Evolutionary conservation across 92 coral and sea anemone genomes (phyloP), one percentile per base, ranked within the genome.

Genomic region (Phenganax subtilis): DNA sequence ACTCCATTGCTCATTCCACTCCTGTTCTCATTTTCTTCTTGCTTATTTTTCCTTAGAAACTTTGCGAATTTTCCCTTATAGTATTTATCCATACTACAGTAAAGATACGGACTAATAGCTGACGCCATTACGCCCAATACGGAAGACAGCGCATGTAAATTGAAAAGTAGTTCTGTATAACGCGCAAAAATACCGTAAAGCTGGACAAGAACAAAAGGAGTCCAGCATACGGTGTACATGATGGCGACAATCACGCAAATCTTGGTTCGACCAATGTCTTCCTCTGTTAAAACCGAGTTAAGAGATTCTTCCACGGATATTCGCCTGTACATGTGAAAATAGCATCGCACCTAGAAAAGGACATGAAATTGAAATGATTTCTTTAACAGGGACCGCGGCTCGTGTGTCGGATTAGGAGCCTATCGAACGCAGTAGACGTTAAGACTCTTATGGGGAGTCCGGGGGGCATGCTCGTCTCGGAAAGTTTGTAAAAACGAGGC

Each of bases 101-200:
- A 93, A 74, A 93, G 55, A 12, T 89, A 70, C 0, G 97, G 97
- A 59, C 89, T 93, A 52, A 86, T 82, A 0, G 97, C 96, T 6
- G 97, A 93, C 44, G 91, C 97, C 72, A 89, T 80, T 66, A 93
- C 96, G n/a, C 97, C 97, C 12, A 93, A 85, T n/a, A 81, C 92
- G 29, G 97, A 93, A 5, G 97, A 88, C 75, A 93, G 91, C n/a
- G 91, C 97, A 77, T 93, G 97, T 0, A 90, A 89, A 85, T 93
- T 93, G 86, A 93, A 93, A 55, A 90, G 89, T 4, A 93, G 77
- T 85, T 93, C 97, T 3, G 96, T 76, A 89, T 91, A 93, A 29
- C 76, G 66, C 37, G 91, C 96, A 63, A 93, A 87, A 47, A 93
- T 75, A 53, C 96, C 97, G 10, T 90, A 84, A 28, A 93, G 86